A percentile compares a stretch with the other conserved stretches of the same genome.
These are phyloP conservation scores for Ctenosaura bakeri DNA, from an alignment of 2,797 vertebrate genomes.

Conservation along the genomic window DNA sequence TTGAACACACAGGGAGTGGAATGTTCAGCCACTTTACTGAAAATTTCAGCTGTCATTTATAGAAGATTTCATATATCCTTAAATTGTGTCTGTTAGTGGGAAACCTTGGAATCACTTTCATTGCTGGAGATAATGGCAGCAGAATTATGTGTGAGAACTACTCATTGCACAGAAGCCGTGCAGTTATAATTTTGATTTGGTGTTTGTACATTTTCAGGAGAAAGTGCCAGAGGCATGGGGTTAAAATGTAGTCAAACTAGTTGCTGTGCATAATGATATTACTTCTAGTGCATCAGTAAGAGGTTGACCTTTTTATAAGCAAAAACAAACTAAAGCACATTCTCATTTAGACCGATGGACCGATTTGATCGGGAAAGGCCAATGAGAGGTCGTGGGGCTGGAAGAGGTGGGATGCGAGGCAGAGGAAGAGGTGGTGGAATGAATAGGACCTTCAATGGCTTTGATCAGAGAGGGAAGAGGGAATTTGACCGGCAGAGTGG, in stretches of 20 bases:
- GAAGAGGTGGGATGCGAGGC: slow-evolving; percentile 75
- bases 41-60: not conserved
- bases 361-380: slow-evolving; percentile 76
- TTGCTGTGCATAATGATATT: not conserved
- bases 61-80: not conserved
- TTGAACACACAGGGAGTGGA: not conserved
- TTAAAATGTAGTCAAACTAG: not conserved
- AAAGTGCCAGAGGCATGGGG: not conserved
- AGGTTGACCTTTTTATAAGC: not conserved
- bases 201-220: not conserved
- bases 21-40: not conserved
- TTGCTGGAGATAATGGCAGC: not conserved
- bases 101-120: not conserved
- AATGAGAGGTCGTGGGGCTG: slow-evolving; percentile 79
- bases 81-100: not conserved
- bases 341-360: slow-evolving; percentile 76
- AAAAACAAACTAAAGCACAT: not conserved
- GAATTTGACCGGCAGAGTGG: slow-evolving; percentile 88
- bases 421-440: slow-evolving; percentile 83
- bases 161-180: not conserved
- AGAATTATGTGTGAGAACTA: not conserved
- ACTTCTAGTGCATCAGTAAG: not conserved
- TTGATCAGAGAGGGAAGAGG: slow-evolving; percentile 85
- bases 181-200: not conserved
- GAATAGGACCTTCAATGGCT: slow-evolving; percentile 78